Conservation (phyloP, 2,888 invertebrate genomes). For the Graphium colonna region DNA sequence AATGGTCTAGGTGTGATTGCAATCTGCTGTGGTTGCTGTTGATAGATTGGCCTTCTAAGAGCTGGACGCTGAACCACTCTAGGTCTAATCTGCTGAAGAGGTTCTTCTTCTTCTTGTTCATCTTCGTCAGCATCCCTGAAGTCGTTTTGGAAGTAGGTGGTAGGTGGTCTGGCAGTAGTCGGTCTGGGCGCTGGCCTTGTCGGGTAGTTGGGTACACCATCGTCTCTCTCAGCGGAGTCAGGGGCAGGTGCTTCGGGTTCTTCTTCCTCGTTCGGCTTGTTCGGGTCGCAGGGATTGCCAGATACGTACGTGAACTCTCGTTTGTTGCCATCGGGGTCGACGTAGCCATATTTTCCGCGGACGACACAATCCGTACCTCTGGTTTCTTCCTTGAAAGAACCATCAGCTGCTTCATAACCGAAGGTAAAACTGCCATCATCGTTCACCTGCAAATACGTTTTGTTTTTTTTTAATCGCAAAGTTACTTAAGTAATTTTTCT, state of each 20-base stretch:
- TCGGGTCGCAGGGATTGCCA: conserved; percentile 92
- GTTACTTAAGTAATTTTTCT: too few species aligned
- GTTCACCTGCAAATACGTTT: conserved; percentile 75
- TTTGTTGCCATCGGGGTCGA: conserved; percentile 92
- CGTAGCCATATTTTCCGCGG: conserved; percentile 91
- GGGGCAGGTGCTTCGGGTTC: conserved; percentile 75
- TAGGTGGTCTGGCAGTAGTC: conserved; percentile 78
- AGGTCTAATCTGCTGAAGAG: conserved; percentile 67
- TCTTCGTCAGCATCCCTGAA: conserved; percentile 84
- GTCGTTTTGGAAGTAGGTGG: conserved; percentile 86
- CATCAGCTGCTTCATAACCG: conserved; percentile 91
- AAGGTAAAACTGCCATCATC: conserved; percentile 92
- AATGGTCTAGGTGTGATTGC: conserved; percentile 82
- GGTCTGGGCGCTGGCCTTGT: conserved; percentile 62
- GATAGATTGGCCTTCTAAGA: conserved; percentile 64
- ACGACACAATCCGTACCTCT: conserved; percentile 92
- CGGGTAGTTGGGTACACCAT: conserved; percentile 83
- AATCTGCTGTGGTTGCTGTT: conserved; percentile 68
- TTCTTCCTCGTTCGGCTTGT: conserved; percentile 86
- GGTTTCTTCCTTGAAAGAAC: conserved; percentile 92
- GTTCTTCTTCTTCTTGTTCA: conserved; percentile 78
- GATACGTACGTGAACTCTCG: conserved; percentile 92
- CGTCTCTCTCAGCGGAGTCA: conserved; percentile 80
- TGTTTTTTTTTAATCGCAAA: too few species aligned
- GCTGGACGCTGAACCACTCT: conserved; percentile 68